Base-by-base conservation (phyloP, 2,797 vertebrate species). In the Cuculus canorus region DNA sequence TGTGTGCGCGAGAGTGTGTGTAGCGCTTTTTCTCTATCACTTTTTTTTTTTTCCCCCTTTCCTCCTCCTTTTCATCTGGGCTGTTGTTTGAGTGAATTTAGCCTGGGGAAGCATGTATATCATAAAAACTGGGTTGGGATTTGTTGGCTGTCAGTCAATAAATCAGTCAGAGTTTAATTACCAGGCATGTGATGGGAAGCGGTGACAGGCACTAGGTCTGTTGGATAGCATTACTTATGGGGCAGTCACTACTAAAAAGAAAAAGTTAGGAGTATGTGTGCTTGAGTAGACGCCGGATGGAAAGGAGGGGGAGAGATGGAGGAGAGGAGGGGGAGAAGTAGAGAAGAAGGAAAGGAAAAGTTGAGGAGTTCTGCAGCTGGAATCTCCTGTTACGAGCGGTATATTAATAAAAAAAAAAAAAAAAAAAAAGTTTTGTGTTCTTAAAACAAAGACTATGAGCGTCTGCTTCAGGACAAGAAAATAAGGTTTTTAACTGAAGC, bases 161-260 rank as follows among this genome's bases (percentile, higher is more conserved):
- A 99, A 99, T 99, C 99, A 99, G 98, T 98, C 98, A 98, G 98
- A 98, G 98, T 99, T 99, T 99, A 99, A 99, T 99, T 98, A 99
- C 98, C 98, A 98, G 98, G 97, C 98, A 97, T 98, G 98, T 98
- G 98, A 98, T 97, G 97, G 98, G 98, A 97, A 98, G 97, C 83
- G 89, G 97, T 98, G 98, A 98, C 98, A 98, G 98, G 98, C 97
- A 96, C 98, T 98, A 96, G 98, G 97, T 98, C 98, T 97, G 97
- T 97, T 97, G 97, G 98, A 98, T 98, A 98, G 97, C 97, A 97
- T 98, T 98, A 98, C 98, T 98, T 98, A 95, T 97, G 97, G 98
- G 98, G 98, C 96, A 96, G 98, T 96, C 93, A 39, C 96, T 97
- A 97, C 95, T 96, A 98, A 98, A 97, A 95, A 96, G 96, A 84